phyloP scores from a whole-genome alignment of 2,113 vertebrate species.

The Ascaphus truei region DNA sequence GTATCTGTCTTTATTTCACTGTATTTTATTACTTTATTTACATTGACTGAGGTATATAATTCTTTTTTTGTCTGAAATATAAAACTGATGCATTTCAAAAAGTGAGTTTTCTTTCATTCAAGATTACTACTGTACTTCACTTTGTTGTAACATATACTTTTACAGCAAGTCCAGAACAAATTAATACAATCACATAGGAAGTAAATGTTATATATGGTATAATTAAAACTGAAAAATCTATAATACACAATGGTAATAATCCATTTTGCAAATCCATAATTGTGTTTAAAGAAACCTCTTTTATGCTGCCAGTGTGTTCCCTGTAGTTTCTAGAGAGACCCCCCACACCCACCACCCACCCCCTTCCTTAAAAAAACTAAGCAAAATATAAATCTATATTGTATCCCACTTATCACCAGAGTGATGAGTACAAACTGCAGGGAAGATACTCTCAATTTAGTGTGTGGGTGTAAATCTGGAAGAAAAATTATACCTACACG shows the following conservation, averaged over 20 bases:
- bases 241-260: conserved; percentile 50
- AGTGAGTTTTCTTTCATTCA: no score
- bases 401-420: conserved; percentile 56
- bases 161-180: background rate
- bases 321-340: conserved; percentile 57
- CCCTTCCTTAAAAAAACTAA: conserved; percentile 44
- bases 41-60: no score
- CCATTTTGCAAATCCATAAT: conserved; percentile 59
- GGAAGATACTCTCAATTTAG: conserved; percentile 55
- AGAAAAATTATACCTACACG: conserved; percentile 68
- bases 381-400: conserved; percentile 58
- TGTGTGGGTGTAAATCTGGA: conserved; percentile 59
- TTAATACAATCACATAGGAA: background rate
- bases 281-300: conserved; percentile 57
- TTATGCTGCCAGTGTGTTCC: conserved; percentile 42
- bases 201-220: no score
- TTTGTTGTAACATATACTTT: no score
- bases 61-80: no score
- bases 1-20: no score
- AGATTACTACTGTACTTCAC: no score
- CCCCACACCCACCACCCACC: no score
- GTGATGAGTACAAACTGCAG: conserved; percentile 58
- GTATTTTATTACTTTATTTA: no score
- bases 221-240: conserved; percentile 27
- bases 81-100: no score